Evolutionary conservation across 1,140 invertebrate genomes (phyloP), one percentile per base, ranked within the genome.

Genomic region (Hormaphis cornu): DNA sequence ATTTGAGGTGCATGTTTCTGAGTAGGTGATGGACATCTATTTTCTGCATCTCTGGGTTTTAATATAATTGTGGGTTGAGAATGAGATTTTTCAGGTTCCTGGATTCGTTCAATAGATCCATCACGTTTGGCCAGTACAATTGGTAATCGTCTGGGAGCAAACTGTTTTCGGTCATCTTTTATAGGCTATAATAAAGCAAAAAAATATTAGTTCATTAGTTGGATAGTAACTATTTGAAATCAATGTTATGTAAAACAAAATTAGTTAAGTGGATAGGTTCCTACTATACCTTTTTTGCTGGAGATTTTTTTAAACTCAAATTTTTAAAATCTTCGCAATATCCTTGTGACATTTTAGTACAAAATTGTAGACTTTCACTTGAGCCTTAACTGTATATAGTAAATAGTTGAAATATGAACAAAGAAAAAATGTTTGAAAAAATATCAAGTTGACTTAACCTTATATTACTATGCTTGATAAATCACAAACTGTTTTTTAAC

Each of bases 41-140:
- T 82, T 73, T 82, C 81, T 14, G 77, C 77, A 75, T 82, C 81
- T 72, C 81, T 75, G 0, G 80, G 80, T 76, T 81, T 80, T 20
- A 83, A 74, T 73, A 82, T 80, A 71, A 83, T 80, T 4, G 82
- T 82, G 50, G 81, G 81, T 35, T 81, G 77, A 0, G 69, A 66
- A 16, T 58, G 40, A 12, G 53, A 35, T 30, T 70, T 69, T 72
- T 74, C 66, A 24, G 26, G 16, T 40, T 72, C 70, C 22, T 70
- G 71, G 20, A 56, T 70, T 48, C 66, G 61, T 46, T 74, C 73
- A 12, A 48, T 50, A 24, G 61, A 66, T 1, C 69, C 46, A 69
- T 72, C 72, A 35, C 61, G 69, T 72, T 75, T 75, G 1, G 71
- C 72, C 18, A 75, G 37, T 33, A 75, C 74, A 20, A 74, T 71